Evolutionary conservation across 2,888 invertebrate genomes (phyloP).

Genomic region (Eupithecia pulchellata): DNA sequence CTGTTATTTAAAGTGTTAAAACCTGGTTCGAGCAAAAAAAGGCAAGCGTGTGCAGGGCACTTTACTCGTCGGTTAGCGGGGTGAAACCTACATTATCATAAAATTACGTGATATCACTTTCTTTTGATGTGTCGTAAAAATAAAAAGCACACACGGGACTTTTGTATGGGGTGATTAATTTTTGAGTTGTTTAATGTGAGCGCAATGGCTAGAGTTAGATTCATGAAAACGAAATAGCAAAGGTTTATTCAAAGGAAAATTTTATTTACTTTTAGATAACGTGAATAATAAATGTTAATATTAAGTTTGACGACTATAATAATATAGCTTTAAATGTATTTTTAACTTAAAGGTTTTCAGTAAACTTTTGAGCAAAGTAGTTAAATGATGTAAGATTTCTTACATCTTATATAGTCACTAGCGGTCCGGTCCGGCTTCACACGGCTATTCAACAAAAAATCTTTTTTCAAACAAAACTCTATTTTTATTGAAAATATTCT

Average conservation of each 20-base stretch:
- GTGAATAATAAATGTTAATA: neutral
- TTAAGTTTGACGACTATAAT: too few species aligned
- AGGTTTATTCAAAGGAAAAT: neutral
- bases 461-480: too few species aligned
- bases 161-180: slow-evolving; percentile 17
- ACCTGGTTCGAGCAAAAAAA: neutral
- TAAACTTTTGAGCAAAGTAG: too few species aligned
- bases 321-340: too few species aligned
- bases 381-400: too few species aligned
- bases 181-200: slow-evolving; percentile 22
- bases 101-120: slow-evolving; percentile 82
- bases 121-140: slow-evolving; percentile 80
- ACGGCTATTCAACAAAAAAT: too few species aligned
- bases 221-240: neutral
- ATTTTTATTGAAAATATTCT: too few species aligned
- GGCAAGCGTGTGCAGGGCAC: slow-evolving; percentile 15
- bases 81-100: slow-evolving; percentile 80
- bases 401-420: too few species aligned
- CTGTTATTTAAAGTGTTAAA: neutral
- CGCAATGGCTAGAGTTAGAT: neutral
- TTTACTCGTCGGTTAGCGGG: slow-evolving; percentile 63
- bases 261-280: neutral
- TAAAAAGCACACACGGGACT: slow-evolving; percentile 36
- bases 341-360: too few species aligned
- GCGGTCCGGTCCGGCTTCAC: too few species aligned